Percentiles rank a stretch among this genome's conserved stretches.
Evolutionary conservation across 2,888 invertebrate genomes (phyloP).

Genomic region (Limenitis camilla): DNA sequence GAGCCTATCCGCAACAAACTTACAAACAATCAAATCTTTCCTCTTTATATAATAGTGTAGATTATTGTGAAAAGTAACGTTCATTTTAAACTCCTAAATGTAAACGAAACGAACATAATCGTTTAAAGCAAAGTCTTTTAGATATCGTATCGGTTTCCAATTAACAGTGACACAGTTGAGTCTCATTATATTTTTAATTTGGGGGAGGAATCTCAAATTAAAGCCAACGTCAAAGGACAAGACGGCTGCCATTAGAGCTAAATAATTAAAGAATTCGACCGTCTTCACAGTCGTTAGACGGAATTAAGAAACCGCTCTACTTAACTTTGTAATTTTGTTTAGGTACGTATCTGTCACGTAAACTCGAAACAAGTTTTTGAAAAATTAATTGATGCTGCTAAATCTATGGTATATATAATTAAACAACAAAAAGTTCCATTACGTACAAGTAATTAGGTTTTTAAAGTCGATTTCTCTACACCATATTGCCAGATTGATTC

Average conservation of each 20-base stretch:
- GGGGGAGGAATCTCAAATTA: conserved; percentile 71
- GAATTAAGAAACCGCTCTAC: conserved; percentile 58
- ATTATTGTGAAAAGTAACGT: no score
- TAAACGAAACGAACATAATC: conserved; percentile 3
- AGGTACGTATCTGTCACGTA: conserved; percentile 28
- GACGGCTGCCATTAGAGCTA: conserved; percentile 69
- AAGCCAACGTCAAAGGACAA: conserved; percentile 72
- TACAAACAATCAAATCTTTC: no score
- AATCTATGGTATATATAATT: background rate
- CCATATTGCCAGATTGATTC: conserved; percentile 25
- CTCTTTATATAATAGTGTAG: no score
- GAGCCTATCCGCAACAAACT: no score
- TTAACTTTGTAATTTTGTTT: conserved; percentile 62
- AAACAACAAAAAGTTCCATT: background rate
- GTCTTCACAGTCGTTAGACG: conserved; percentile 65
- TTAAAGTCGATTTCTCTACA: no score
- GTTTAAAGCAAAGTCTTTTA: conserved; percentile 21
- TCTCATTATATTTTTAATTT: conserved; percentile 76
- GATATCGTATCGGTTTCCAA: conserved; percentile 70
- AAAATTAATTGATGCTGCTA: background rate
- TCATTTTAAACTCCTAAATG: background rate
- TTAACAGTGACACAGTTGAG: conserved; percentile 65
- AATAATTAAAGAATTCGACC: conserved; percentile 73
- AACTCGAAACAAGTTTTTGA: conserved; percentile 4
- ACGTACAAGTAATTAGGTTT: background rate